Evolutionary conservation across 2,113 vertebrate species (phyloP).

Genomic region (Monopterus albus): DNA sequence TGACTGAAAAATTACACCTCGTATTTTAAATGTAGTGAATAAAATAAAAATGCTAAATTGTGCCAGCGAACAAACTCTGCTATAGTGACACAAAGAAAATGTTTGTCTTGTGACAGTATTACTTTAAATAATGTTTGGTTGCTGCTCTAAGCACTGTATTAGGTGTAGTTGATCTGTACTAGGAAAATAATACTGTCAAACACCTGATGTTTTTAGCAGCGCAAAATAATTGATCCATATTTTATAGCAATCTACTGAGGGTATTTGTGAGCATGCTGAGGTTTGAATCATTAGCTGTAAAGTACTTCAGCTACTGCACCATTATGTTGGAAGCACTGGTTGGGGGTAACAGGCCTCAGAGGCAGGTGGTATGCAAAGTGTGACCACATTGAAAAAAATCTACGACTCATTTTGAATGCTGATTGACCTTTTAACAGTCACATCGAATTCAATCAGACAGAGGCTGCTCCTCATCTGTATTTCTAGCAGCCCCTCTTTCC

Average conservation of each 20-base stretch:
- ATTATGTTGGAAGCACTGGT: neutral
- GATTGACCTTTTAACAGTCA: no score
- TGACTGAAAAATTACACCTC: constrained; percentile 5
- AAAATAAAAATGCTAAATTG: constrained; percentile 2
- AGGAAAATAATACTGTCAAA: neutral
- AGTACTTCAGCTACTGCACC: neutral
- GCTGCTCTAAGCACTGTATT: neutral
- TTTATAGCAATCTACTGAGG: neutral
- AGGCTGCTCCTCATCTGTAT: constrained; percentile 16
- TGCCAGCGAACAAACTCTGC: neutral
- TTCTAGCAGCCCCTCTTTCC: neutral
- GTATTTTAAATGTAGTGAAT: constrained; percentile 14
- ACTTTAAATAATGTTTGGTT: neutral
- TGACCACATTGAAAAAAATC: no score
- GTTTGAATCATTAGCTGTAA: no score
- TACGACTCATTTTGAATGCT: no score
- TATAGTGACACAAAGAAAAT: neutral
- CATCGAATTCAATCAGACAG: no score
- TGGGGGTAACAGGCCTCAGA: no score
- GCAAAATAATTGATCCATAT: neutral
- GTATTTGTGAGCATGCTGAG: no score
- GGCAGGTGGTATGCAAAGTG: no score
- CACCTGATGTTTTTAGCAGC: neutral
- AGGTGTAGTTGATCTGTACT: no score
- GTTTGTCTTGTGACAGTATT: neutral